Percentiles rank a stretch among this genome's conserved stretches.
Evolutionary conservation across 2,797 vertebrate genomes (phyloP).

Genomic region (Netta rufina): DNA sequence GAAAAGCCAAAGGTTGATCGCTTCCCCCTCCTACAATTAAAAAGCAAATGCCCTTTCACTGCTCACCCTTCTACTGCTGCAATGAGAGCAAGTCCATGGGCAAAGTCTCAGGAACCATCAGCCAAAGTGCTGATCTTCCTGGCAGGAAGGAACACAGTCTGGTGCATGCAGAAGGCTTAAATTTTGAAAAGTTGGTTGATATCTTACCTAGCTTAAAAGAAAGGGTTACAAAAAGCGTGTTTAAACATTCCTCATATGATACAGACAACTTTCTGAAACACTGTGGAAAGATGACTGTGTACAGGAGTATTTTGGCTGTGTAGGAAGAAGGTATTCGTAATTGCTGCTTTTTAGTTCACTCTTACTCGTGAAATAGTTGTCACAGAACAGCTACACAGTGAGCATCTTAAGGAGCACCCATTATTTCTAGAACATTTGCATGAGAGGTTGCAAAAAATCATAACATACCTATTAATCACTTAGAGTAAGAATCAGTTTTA

Average conservation of each 20-base stretch:
- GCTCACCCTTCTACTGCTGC: neutral
- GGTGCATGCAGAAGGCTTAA: too few relatives aligned
- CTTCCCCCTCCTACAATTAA: neutral
- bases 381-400: neutral
- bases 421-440: neutral
- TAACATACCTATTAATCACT: neutral
- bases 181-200: neutral
- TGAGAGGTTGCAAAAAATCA: neutral
- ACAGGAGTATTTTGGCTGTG: too few relatives aligned
- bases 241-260: too few relatives aligned
- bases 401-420: neutral
- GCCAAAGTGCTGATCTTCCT: too few relatives aligned
- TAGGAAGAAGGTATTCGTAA: too few relatives aligned
- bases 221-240: too few relatives aligned
- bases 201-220: neutral
- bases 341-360: too few relatives aligned
- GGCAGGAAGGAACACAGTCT: too few relatives aligned
- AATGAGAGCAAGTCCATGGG: neutral
- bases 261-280: too few relatives aligned
- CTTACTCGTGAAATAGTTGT: neutral
- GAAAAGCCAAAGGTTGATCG: neutral
- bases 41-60: neutral
- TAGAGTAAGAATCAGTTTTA: neutral
- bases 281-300: too few relatives aligned
- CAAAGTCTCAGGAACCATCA: neutral